Evolutionary conservation across 2,888 invertebrate genomes (phyloP).

Genomic region (Coelopa pilipes): DNA sequence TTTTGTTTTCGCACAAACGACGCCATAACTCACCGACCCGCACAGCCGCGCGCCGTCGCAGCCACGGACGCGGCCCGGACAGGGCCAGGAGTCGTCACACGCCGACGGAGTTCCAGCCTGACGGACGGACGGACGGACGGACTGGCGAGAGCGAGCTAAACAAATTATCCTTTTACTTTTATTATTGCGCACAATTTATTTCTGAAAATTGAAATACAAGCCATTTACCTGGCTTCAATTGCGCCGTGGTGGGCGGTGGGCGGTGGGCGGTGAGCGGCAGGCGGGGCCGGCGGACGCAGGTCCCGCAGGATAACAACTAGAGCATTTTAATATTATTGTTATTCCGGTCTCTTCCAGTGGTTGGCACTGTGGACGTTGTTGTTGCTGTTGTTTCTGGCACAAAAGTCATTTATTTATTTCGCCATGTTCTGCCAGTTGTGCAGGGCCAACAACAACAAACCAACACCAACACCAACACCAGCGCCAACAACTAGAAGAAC

Average conservation of each 20-base stretch:
- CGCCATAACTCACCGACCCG: too few relatives aligned
- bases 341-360: too few relatives aligned
- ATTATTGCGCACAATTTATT: constrained; percentile 42
- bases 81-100: background rate
- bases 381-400: constrained; percentile 23
- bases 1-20: too few relatives aligned
- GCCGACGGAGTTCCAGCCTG: background rate
- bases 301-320: constrained; percentile 9
- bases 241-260: background rate
- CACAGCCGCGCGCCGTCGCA: background rate
- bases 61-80: background rate
- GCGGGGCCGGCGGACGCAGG: background rate
- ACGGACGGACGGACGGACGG: background rate
- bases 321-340: constrained; percentile 22
- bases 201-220: constrained; percentile 41
- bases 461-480: background rate
- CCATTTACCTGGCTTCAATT: constrained; percentile 35
- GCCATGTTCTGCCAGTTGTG: constrained; percentile 35
- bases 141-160: constrained; percentile 2
- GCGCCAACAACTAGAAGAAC: background rate
- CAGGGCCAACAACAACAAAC: constrained; percentile 16
- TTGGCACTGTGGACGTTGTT: background rate
- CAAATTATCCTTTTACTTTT: constrained; percentile 37
- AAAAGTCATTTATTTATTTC: constrained; percentile 38
- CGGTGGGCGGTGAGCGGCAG: background rate